Conservation (phyloP, 37 sponge, comb jelly and placozoan genomes). For the Tethya wilhelma region DNA sequence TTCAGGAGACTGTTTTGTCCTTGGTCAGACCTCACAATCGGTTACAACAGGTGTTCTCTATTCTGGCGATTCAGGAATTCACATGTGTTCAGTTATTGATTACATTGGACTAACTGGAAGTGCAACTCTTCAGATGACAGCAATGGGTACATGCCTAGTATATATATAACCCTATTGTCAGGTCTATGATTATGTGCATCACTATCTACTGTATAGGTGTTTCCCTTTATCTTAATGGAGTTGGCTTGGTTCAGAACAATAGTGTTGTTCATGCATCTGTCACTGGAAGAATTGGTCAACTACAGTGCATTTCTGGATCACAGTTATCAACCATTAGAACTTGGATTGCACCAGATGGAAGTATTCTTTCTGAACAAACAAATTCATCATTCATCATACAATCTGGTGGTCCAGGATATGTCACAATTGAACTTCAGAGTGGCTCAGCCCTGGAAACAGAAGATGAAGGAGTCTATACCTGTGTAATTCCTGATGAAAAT, state of each 20-base stretch:
- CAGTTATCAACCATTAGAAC: background rate
- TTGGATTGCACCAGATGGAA: constrained; percentile 3
- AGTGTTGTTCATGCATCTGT: background rate
- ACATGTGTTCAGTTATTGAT: constrained; percentile 25
- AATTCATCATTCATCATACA: background rate
- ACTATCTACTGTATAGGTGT: too few relatives aligned
- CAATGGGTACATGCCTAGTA: background rate
- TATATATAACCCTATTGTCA: background rate
- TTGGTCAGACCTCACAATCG: background rate
- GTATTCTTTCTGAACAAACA: background rate
- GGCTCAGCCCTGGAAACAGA: background rate
- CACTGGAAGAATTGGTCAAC: constrained; percentile 1
- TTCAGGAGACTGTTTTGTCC: constrained; percentile 12
- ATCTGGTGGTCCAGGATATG: background rate
- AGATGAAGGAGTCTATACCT: constrained; percentile 17
- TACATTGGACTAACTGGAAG: constrained; percentile 7
- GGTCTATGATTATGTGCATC: too few relatives aligned
- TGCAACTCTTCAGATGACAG: constrained; percentile 2
- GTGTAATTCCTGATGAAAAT: constrained; percentile 21
- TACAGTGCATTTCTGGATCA: constrained; percentile 10
- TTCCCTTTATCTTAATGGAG: constrained; percentile 4
- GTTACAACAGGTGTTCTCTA: background rate
- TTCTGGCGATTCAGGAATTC: constrained; percentile 13
- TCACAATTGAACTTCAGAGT: constrained; percentile 5
- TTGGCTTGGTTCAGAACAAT: constrained; percentile 10